These are phyloP conservation scores for Platyscapa corneri DNA, from an alignment of 1,140 invertebrate genomes.

Conservation along the genomic window DNA sequence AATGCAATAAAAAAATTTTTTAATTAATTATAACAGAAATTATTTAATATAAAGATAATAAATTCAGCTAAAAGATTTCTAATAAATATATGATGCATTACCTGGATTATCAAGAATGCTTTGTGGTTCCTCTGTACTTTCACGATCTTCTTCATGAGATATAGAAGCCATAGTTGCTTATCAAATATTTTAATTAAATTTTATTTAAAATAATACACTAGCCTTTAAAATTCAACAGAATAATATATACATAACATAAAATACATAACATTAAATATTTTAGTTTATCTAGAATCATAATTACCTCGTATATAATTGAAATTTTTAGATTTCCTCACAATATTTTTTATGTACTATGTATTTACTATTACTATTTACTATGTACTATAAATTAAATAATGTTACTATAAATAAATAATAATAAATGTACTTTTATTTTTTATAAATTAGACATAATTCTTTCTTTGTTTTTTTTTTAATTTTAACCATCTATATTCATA, in stretches of 20 bases:
- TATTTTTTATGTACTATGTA: no score
- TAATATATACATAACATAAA: neutral
- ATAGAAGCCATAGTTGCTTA: constrained; percentile 33
- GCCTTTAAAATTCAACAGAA: neutral
- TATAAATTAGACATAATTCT: neutral
- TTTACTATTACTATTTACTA: no score
- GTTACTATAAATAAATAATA: neutral
- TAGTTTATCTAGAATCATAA: neutral
- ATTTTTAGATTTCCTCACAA: neutral
- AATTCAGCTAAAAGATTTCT: neutral
- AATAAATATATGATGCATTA: constrained; percentile 20
- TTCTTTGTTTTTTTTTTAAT: neutral
- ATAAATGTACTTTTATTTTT: neutral
- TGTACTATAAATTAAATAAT: neutral
- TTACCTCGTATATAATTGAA: neutral
- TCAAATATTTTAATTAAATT: constrained; percentile 13
- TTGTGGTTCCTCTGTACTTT: constrained; percentile 38
- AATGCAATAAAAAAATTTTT: no score
- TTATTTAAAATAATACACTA: constrained; percentile 26
- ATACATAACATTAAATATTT: no score
- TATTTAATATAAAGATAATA: no score
- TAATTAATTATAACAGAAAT: no score
- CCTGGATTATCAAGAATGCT: constrained; percentile 14
- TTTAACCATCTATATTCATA: neutral
- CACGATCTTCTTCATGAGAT: constrained; percentile 26